Percentiles rank a stretch among this genome's conserved stretches.
Evolutionary conservation across 2,888 invertebrate species (phyloP).

Genomic region (Conistra vaccinii): DNA sequence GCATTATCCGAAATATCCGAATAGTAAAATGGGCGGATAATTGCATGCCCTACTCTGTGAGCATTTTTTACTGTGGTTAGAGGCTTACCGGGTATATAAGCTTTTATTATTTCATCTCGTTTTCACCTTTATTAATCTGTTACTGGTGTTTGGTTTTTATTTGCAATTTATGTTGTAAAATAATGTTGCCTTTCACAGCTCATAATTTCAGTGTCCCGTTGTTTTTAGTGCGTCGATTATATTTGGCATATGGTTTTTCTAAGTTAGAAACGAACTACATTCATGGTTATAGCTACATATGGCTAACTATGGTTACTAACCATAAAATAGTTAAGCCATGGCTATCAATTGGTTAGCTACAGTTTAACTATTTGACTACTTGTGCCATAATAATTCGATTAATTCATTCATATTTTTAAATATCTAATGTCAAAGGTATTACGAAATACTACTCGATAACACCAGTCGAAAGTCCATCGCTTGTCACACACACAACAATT

Average conservation of each 20-base stretch:
- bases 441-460: conserved; percentile 15
- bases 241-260: not conserved
- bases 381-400: not conserved
- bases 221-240: not conserved
- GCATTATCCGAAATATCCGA: no score
- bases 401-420: not conserved
- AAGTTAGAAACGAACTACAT: not conserved
- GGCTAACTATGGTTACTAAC: not conserved
- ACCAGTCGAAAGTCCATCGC: conserved; percentile 37
- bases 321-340: not conserved
- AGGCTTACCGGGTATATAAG: conserved; percentile 28
- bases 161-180: not conserved
- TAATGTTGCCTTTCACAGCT: not conserved
- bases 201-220: not conserved
- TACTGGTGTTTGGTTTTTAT: no score
- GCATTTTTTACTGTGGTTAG: conserved; percentile 42
- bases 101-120: not conserved
- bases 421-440: conserved; percentile 1
- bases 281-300: not conserved
- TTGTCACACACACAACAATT: conserved; percentile 65
- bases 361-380: not conserved
- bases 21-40: no score
- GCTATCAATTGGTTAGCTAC: not conserved
- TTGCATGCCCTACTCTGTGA: no score
- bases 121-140: conserved; percentile 12